phyloP scores from a whole-genome alignment of 2,888 invertebrate species.

The Acanthoscelides obtectus region DNA sequence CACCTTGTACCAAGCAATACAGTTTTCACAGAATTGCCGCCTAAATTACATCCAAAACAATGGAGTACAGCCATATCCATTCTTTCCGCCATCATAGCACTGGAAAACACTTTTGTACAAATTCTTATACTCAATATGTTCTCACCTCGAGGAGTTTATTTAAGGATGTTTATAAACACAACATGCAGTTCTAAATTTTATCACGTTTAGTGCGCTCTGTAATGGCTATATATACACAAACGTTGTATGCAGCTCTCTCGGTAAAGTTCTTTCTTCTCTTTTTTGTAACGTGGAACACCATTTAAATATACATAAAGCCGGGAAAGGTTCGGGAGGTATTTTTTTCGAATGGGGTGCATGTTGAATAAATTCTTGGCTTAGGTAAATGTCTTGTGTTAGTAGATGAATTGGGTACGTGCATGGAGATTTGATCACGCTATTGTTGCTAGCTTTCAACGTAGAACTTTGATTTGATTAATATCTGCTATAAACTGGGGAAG shows the following conservation, averaged over 20 bases:
- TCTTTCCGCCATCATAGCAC: not conserved
- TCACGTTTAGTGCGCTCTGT: conserved; percentile 21
- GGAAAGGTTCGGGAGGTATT: conserved; percentile 2
- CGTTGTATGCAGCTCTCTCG: conserved; percentile 9
- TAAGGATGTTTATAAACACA: conserved; percentile 8
- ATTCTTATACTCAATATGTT: not conserved
- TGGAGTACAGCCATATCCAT: not conserved
- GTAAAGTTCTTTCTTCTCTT: conserved; percentile 8
- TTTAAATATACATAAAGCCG: conserved; percentile 10
- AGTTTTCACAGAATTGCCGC: too few species aligned
- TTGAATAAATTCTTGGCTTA: not conserved
- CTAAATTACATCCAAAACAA: not conserved
- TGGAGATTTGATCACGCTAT: not conserved
- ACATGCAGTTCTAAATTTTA: conserved; percentile 9
- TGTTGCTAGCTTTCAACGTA: too few species aligned
- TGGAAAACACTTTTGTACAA: not conserved
- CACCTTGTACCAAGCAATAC: too few species aligned
- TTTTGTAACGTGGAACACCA: conserved; percentile 6
- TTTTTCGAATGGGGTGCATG: not conserved
- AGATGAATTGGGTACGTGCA: not conserved
- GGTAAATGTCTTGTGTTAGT: not conserved
- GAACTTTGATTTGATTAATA: too few species aligned
- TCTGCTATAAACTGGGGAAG: too few species aligned
- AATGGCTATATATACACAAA: conserved; percentile 20
- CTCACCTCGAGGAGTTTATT: not conserved